Conservation (phyloP, 2,113 vertebrate species). For the Epinephelus lanceolatus region DNA sequence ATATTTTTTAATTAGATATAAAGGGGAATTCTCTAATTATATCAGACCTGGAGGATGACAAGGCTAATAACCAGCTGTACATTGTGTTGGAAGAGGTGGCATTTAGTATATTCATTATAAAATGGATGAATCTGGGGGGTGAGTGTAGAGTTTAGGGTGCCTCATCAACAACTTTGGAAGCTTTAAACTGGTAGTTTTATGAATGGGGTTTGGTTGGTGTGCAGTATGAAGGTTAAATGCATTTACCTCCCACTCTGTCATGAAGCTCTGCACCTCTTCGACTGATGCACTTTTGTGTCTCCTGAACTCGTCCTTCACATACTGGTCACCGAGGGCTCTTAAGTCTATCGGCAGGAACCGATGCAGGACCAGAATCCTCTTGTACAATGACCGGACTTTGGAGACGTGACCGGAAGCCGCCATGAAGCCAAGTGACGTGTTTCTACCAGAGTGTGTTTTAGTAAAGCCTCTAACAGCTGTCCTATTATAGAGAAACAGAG, state of each 20-base stretch:
- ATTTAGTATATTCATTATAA: background rate
- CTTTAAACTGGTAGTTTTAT: background rate
- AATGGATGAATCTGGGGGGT: background rate
- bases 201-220: background rate
- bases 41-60: no score
- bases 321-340: slow-evolving; percentile 89
- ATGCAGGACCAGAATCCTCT: slow-evolving; percentile 88
- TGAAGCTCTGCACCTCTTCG: slow-evolving; percentile 86
- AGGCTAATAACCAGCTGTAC: background rate
- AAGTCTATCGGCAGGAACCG: slow-evolving; percentile 88
- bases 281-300: slow-evolving; percentile 82
- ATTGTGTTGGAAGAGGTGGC: background rate
- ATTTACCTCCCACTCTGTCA: slow-evolving; percentile 85
- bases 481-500: accelerated
- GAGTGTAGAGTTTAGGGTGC: background rate
- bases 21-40: no score
- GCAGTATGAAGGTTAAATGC: accelerated
- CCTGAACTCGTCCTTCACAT: slow-evolving; percentile 93
- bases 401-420: slow-evolving; percentile 74
- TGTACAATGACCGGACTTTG: slow-evolving; percentile 85
- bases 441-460: no score
- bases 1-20: no score
- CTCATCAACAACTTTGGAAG: accelerated
- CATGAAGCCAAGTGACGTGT: slow-evolving; percentile 50
- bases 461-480: no score